Evolutionary conservation across 2,888 invertebrate species (phyloP).

Genomic region (Cecidostiba fungosa): DNA sequence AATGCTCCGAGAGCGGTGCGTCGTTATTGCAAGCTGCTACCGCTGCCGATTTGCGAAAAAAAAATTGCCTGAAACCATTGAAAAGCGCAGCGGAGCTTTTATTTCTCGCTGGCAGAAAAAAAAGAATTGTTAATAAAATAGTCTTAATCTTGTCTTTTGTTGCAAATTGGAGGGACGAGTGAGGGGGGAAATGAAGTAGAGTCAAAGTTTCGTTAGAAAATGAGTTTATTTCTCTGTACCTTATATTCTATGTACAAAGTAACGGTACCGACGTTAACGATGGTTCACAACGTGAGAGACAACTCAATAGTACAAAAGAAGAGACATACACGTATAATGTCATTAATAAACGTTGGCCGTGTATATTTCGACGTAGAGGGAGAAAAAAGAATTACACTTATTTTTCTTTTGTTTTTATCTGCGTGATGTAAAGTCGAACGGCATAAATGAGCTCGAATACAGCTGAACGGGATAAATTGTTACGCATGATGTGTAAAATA

Average conservation of each 20-base stretch:
- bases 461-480: constrained; percentile 54
- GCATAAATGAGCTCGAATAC: constrained; percentile 55
- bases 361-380: constrained; percentile 66
- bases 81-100: background rate
- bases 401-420: constrained; percentile 52
- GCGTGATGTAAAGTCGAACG: constrained; percentile 42
- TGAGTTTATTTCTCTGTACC: constrained; percentile 80
- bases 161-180: constrained; percentile 11
- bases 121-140: too few species aligned
- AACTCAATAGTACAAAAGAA: constrained; percentile 75
- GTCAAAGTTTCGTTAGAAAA: constrained; percentile 77
- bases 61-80: constrained; percentile 15
- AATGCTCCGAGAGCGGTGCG: constrained; percentile 31
- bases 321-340: constrained; percentile 68
- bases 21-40: constrained; percentile 40
- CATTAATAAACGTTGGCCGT: constrained; percentile 64
- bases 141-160: too few species aligned
- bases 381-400: constrained; percentile 49
- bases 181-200: constrained; percentile 50
- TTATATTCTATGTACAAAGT: constrained; percentile 79
- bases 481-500: constrained; percentile 23
- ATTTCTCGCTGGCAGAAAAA: background rate
- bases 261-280: constrained; percentile 76
- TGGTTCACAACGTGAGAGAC: constrained; percentile 68
- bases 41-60: constrained; percentile 36